Base-by-base conservation (phyloP, 2,888 invertebrate genomes). In the Piscicola geometra region DNA sequence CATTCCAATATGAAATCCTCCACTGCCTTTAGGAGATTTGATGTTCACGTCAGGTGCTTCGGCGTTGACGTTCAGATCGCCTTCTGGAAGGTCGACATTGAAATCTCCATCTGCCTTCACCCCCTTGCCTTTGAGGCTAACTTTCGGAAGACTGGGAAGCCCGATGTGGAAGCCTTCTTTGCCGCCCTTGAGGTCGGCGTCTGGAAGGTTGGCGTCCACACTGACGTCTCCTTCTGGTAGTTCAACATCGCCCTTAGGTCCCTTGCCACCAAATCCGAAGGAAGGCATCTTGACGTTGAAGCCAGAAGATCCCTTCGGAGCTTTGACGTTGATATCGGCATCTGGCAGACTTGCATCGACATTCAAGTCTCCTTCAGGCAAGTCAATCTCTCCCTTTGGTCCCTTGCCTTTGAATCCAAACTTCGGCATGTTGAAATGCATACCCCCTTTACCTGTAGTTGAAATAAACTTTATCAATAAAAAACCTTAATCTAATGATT, bases 331-430 rank as follows among this genome's bases (percentile, higher is more conserved):
- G 60, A 75, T 30, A 30, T 75, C 75, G 52, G 75, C 75, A 25
- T 75, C 70, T 3, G 71, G 75, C 9, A 75, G 64, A 28, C 64
- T n/a, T 32, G 35, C 66, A 21, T 75, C 69, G 56, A 69, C 69
- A 28, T 75, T 50, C 1, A 52, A 28, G 25, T 70, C 71, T 28
- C 71, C 71, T 67, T 67, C 67, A 35, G 67, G 67, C 33, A 74
- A 25, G 25, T 74, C 74, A 66, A 74, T 9, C 1, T 74, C 74
- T 35, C 74, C 74, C 30, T 75, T 75, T 15, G 75, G 70, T n/a
- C 30, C 75, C 32, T 75, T 75, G 28, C 75, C 75, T 71, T 75
- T 71, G 21, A 75, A 0, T 32, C 75, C 75, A 60, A 75, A 60
- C 25, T 70, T 70, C 25, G 75, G 75, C 60, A 75, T 66, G 36